phyloP scores from a whole-genome alignment of 2,113 vertebrate genomes.

The Microtus ochrogaster region DNA sequence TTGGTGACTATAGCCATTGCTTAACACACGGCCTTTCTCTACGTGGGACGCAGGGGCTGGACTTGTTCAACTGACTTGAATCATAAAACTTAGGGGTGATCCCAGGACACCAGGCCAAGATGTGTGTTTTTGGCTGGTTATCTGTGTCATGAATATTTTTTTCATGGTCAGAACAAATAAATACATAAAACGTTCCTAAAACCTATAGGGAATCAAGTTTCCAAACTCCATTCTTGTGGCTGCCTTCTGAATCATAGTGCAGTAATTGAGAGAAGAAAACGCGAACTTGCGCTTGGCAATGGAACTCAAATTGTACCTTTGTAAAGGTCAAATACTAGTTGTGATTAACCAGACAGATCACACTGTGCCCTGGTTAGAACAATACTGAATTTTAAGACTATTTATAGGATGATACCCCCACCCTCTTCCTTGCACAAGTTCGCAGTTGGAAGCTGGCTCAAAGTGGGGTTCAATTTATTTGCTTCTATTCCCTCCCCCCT shows the following conservation, averaged over 20 bases:
- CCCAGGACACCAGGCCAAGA: constrained; percentile 14
- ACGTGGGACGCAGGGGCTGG: neutral
- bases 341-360: constrained; percentile 65
- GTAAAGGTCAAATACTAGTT: constrained; percentile 68
- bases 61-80: constrained; percentile 57
- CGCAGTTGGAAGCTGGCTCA: constrained; percentile 66
- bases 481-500: neutral
- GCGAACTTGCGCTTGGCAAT: neutral
- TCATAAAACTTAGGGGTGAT: constrained; percentile 39
- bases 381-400: constrained; percentile 10
- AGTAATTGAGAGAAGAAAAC: constrained; percentile 70
- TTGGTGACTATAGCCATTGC: neutral
- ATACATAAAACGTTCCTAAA: constrained; percentile 70
- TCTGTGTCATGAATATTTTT: constrained; percentile 9
- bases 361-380: constrained; percentile 66
- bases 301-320: constrained; percentile 40
- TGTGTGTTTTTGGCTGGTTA: neutral
- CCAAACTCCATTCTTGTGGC: constrained; percentile 64
- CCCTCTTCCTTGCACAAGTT: constrained; percentile 52
- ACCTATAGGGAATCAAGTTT: constrained; percentile 70
- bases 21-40: neutral
- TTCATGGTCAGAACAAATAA: constrained; percentile 74
- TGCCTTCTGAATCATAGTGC: constrained; percentile 47
- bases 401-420: neutral
- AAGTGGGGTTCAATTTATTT: constrained; percentile 58